phyloP scores from a whole-genome alignment of 2,113 vertebrate genomes.

The Potamarius usumacintae region DNA sequence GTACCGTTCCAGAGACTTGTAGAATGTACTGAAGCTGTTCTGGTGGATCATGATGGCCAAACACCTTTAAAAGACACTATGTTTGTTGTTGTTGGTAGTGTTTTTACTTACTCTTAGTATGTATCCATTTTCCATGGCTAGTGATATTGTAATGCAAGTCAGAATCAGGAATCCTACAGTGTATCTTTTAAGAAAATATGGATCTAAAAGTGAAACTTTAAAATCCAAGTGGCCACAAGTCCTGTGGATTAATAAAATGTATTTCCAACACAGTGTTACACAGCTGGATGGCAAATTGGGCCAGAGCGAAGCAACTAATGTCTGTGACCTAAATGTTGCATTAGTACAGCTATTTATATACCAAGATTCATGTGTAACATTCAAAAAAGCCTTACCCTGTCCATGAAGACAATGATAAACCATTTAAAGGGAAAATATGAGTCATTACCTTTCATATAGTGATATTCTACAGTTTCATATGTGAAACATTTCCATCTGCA shows the following conservation, averaged over 20 bases:
- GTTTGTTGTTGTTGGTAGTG: too few relatives aligned
- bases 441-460: not conserved
- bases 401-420: not conserved
- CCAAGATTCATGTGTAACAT: not conserved
- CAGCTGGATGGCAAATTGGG: not conserved
- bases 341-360: not conserved
- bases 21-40: not conserved
- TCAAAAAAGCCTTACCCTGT: not conserved
- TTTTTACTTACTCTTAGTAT: not conserved
- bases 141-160: not conserved
- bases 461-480: not conserved
- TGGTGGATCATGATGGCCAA: not conserved
- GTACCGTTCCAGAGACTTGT: not conserved
- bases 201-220: not conserved
- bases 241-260: not conserved
- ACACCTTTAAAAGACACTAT: too few relatives aligned
- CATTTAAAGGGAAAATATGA: not conserved
- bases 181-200: not conserved
- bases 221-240: not conserved
- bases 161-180: not conserved
- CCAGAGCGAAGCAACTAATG: not conserved
- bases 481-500: not conserved
- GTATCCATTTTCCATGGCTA: not conserved
- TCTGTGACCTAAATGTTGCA: not conserved
- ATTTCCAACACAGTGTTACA: not conserved